Evolutionary conservation across 2,797 vertebrate species (phyloP).

Genomic region (Phylloscopus collybita): DNA sequence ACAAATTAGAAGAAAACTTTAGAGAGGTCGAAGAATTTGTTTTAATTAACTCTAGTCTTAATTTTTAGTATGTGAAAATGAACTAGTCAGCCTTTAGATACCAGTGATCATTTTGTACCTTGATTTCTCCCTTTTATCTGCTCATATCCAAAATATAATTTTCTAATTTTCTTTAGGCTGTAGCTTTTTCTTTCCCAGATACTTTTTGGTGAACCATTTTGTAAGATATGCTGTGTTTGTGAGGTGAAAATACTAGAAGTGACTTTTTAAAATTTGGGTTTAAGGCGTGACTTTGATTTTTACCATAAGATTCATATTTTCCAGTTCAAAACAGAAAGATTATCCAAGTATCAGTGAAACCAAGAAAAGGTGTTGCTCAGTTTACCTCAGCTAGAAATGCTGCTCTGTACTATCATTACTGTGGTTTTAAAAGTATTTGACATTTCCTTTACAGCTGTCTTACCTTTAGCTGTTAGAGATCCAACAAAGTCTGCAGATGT

Average conservation of each 20-base stretch:
- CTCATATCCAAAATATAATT: background rate
- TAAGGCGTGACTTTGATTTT: background rate
- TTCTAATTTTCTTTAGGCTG: background rate
- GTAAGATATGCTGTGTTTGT: background rate
- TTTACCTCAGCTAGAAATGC: background rate
- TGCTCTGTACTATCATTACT: background rate
- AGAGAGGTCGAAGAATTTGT: background rate
- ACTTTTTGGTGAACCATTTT: background rate
- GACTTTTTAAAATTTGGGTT: fast-evolving
- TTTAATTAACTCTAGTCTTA: background rate
- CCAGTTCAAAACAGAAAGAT: background rate
- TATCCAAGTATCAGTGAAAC: background rate
- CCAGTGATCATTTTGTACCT: background rate
- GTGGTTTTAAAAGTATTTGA: background rate
- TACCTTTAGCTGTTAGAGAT: background rate
- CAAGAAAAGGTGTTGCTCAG: background rate
- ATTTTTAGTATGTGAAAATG: background rate
- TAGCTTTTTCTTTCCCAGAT: background rate
- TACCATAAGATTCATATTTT: background rate
- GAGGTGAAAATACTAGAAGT: background rate
- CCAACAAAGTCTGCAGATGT: background rate
- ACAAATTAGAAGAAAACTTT: background rate
- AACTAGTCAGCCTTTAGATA: background rate
- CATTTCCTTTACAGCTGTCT: background rate
- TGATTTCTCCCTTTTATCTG: background rate